Base-by-base conservation (phyloP, 2,113 vertebrate genomes). In the Rattus rattus region DNA sequence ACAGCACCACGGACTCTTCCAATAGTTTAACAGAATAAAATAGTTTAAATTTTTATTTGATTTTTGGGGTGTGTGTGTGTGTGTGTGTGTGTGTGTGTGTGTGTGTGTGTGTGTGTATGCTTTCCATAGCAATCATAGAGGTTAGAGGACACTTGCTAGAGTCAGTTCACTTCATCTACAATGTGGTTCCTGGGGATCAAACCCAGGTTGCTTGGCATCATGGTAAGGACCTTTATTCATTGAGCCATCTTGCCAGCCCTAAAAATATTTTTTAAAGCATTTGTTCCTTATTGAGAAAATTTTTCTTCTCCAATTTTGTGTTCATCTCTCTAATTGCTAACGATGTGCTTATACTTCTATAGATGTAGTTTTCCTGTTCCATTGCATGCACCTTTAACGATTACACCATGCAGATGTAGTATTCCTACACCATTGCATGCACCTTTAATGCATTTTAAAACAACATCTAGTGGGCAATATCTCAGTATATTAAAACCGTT, bases 261-360 rank as follows among this genome's bases (percentile, higher is more conserved):
- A 43, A 85, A 81, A 63, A 63, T 16, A 22, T 83, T 80, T 83
- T 83, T 24, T 43, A 43, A 43, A 83, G 30, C 17, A 28, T 61
- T 39, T 0, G 13, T 81, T 92, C 61, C 70, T 73, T 6, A 28
- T 88, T 92, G 63, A 77, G 49, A 89, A 93, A 94, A 94, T 26
- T 88, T 92, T 39, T 7, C 22, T 90, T 94, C 19, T 96, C 28
- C 11, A 94, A 76, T 19, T 16, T n/a, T 69, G n/a, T 70, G 19
- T 88, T 91, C 33, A 81, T 59, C 49, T 95, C 88, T 96, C 49
- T 87, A 80, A 93, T 59, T 59, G 16, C 47, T 90, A 79, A 83
- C 83, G 70, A 91, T 49, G 89, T 65, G 22, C 73, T 96, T 87
- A 93, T 90, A 28, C 11, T 43, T 43, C 43, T 43, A 3, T 43